These are phyloP conservation scores for Pampusana beccarii DNA, from an alignment of 2,113 vertebrate species.

Conservation along the genomic window DNA sequence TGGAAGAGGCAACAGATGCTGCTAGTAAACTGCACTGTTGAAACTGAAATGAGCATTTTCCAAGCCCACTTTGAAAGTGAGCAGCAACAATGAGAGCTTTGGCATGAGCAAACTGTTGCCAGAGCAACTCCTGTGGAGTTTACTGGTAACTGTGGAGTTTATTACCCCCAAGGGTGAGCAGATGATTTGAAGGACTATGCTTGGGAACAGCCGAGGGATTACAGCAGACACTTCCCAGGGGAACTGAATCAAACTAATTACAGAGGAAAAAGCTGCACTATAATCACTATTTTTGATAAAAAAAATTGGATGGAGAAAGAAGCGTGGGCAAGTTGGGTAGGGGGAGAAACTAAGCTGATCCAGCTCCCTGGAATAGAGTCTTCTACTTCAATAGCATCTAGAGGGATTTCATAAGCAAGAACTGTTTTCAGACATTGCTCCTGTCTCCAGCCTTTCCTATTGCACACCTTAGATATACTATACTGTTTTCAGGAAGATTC, in stretches of 20 bases:
- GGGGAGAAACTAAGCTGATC: not conserved
- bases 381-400: not conserved
- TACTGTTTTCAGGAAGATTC: not conserved
- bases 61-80: not conserved
- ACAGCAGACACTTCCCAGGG: not conserved
- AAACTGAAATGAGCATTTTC: not conserved
- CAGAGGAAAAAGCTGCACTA: not conserved
- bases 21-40: not conserved
- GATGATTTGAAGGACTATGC: not conserved
- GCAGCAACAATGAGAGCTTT: not conserved
- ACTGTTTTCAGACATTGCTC: not conserved
- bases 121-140: not conserved
- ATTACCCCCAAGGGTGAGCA: not conserved
- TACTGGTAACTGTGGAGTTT: too few species aligned
- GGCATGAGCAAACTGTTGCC: not conserved
- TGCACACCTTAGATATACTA: not conserved
- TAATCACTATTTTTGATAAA: not conserved
- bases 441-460: not conserved
- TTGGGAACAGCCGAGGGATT: not conserved
- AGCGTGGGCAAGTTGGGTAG: not conserved
- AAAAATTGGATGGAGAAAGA: not conserved
- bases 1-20: not conserved
- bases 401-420: not conserved
- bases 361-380: not conserved
- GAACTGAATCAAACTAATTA: slow-evolving; percentile 1